Evolutionary conservation across 2,888 invertebrate genomes (phyloP).

Genomic region (Chorisops tibialis): DNA sequence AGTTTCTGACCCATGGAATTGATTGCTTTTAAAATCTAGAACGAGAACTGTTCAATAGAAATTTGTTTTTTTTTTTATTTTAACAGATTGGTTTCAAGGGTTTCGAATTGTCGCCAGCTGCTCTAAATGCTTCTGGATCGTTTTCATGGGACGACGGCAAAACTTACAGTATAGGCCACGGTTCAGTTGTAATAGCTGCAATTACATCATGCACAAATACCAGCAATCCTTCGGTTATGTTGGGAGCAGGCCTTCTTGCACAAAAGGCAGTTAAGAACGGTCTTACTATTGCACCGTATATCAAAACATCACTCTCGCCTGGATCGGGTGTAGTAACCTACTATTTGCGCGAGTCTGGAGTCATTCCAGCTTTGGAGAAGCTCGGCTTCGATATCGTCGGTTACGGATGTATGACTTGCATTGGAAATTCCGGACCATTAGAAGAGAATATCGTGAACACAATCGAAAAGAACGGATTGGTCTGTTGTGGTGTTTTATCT

Average conservation of each 20-base stretch:
- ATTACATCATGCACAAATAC: slow-evolving; percentile 99
- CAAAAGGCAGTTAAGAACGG: slow-evolving; percentile 93
- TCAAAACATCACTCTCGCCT: slow-evolving; percentile 96
- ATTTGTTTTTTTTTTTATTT: slow-evolving; percentile 6
- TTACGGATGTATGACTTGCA: slow-evolving; percentile 99
- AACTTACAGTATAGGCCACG: slow-evolving; percentile 77
- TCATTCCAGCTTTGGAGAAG: slow-evolving; percentile 78
- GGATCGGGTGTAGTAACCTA: slow-evolving; percentile 94
- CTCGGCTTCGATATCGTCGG: slow-evolving; percentile 94
- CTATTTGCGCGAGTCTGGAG: slow-evolving; percentile 75
- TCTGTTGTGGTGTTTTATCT: slow-evolving; percentile 93
- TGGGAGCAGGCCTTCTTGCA: slow-evolving; percentile 91
- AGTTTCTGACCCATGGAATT: background rate
- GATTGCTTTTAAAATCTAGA: slow-evolving; percentile 32
- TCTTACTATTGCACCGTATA: slow-evolving; percentile 82
- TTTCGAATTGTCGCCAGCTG: slow-evolving; percentile 70
- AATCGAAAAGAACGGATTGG: slow-evolving; percentile 90
- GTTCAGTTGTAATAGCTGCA: slow-evolving; percentile 94
- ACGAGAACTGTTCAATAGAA: slow-evolving; percentile 27
- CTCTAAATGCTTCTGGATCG: slow-evolving; percentile 62
- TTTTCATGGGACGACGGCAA: slow-evolving; percentile 77
- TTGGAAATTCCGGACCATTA: slow-evolving; percentile 95
- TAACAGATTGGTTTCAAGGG: slow-evolving; percentile 87
- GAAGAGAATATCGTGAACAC: slow-evolving; percentile 88
- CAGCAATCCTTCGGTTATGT: slow-evolving; percentile 96